Conservation (phyloP, 2,113 vertebrate species). For the Strix aluco region DNA sequence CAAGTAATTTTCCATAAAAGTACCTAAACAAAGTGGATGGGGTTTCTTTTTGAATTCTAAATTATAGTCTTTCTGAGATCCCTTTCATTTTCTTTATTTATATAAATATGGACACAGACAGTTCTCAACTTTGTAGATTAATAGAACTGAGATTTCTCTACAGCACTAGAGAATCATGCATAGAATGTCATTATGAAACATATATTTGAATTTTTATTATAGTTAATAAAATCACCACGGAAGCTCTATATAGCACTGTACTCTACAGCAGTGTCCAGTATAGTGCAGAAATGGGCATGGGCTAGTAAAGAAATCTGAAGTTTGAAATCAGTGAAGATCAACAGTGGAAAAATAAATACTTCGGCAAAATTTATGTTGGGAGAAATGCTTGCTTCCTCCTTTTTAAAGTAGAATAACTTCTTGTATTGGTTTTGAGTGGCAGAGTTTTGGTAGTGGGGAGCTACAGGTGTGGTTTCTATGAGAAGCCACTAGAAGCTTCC, state of each 20-base stretch:
- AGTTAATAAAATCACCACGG: not conserved
- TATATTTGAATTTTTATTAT: not conserved
- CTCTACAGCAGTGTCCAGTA: not conserved
- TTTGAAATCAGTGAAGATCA: not conserved
- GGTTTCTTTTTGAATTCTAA: not conserved
- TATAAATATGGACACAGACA: not conserved
- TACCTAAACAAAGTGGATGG: not conserved
- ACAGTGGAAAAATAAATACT: not conserved
- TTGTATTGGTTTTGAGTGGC: not conserved
- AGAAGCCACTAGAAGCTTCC: no score
- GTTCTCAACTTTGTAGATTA: not conserved
- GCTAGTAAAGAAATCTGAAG: not conserved
- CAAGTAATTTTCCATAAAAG: not conserved
- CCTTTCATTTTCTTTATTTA: not conserved
- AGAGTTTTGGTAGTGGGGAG: not conserved
- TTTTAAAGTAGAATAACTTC: not conserved
- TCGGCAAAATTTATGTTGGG: not conserved
- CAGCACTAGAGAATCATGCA: not conserved
- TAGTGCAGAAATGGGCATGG: not conserved
- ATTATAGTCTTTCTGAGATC: not conserved
- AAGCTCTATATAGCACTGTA: not conserved
- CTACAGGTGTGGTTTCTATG: not conserved
- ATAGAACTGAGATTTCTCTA: not conserved
- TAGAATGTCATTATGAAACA: not conserved
- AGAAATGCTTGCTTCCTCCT: not conserved